These are phyloP conservation scores for Drosophila oshimai DNA, from an alignment of 1,140 invertebrate species.

Conservation along the genomic window DNA sequence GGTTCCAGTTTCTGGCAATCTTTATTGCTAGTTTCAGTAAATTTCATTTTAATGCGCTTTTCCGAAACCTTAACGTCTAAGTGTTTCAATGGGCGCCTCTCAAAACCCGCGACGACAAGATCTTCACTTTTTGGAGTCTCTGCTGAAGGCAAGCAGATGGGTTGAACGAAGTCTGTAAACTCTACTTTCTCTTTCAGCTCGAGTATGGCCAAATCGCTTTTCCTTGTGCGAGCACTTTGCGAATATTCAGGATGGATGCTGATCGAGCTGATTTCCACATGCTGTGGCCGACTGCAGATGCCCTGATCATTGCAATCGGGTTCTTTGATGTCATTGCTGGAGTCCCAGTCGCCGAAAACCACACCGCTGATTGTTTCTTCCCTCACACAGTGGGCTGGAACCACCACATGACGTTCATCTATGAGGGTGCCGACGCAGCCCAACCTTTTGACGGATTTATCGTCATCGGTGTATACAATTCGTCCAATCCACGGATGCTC, in stretches of 20 bases:
- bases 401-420: constrained; percentile 5
- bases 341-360: constrained; percentile 17
- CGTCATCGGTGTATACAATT: neutral
- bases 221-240: too few species aligned
- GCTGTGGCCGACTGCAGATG: neutral
- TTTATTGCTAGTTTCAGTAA: neutral
- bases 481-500: constrained; percentile 21
- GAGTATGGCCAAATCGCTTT: constrained; percentile 14
- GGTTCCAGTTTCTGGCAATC: neutral
- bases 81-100: neutral
- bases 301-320: neutral
- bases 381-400: constrained; percentile 1
- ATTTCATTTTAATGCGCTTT: constrained; percentile 5
- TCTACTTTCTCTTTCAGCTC: neutral
- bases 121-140: neutral
- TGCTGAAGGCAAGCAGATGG: constrained; percentile 18
- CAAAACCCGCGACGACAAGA: neutral
- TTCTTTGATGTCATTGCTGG: neutral
- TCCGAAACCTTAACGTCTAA: neutral
- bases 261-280: neutral
- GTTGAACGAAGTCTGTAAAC: constrained; percentile 8
- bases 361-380: neutral
- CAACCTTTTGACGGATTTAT: neutral
- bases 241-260: constrained; percentile 4
- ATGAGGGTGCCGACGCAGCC: constrained; percentile 7